Evolutionary conservation across 2,113 vertebrate genomes (phyloP).

Genomic region (Prochilodus magdalenae): DNA sequence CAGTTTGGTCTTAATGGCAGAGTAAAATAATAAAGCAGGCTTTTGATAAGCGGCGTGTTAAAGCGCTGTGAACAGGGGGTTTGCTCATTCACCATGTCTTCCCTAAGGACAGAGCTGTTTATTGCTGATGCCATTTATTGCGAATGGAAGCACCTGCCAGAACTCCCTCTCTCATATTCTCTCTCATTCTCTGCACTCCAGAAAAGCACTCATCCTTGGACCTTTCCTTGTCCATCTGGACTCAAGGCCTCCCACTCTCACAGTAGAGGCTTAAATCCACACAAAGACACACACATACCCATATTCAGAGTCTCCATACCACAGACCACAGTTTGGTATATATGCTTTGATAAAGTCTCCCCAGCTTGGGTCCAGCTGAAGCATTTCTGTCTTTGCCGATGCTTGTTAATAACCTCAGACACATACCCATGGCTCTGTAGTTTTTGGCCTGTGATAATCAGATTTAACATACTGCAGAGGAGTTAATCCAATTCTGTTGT

Average conservation of each 20-base stretch:
- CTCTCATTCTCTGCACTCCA: conserved; percentile 47
- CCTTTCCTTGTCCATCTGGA: conserved; percentile 57
- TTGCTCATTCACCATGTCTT: conserved; percentile 54
- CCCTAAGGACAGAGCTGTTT: conserved; percentile 66
- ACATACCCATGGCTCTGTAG: conserved; percentile 47
- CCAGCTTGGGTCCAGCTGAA: conserved; percentile 36
- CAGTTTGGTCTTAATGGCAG: conserved; percentile 46
- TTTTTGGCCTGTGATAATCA: conserved; percentile 61
- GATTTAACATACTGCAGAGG: conserved; percentile 44
- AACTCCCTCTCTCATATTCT: conserved; percentile 37
- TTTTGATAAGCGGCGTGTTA: conserved; percentile 64
- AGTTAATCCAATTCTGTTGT: conserved; percentile 52
- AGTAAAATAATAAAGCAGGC: conserved; percentile 59
- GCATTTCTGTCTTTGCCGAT: conserved; percentile 42
- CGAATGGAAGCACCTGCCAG: conserved; percentile 50
- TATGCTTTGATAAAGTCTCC: conserved; percentile 58
- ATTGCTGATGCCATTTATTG: conserved; percentile 68
- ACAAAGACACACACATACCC: conserved; percentile 17
- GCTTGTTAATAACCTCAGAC: conserved; percentile 57
- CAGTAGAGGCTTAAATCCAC: not conserved
- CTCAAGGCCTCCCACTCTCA: conserved; percentile 29
- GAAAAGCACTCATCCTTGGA: conserved; percentile 58
- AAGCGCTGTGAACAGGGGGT: conserved; percentile 54
- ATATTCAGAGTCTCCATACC: conserved; percentile 44
- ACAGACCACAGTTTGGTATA: conserved; percentile 54